Base-by-base conservation (phyloP, 2,888 invertebrate genomes). In the Linhomoeus sp. region DNA sequence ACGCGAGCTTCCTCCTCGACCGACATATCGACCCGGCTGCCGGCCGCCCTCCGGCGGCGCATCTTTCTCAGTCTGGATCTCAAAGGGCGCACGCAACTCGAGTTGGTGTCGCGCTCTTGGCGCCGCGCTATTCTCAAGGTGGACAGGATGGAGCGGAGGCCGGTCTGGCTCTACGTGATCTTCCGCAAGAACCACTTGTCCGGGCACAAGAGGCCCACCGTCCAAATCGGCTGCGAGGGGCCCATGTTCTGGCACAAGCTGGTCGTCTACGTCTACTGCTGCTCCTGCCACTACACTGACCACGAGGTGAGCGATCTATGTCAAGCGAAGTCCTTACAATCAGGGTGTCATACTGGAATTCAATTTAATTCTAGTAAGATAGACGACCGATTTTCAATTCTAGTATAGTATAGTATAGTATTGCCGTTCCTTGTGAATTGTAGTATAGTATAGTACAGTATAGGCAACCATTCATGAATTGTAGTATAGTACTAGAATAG, bases 161-260 rank as follows among this genome's bases (percentile, higher is more conserved):
- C 59, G 33, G 62, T 63, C 23, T 63, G 63, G 63, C 54, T 64
- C 37, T 63, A 63, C 49, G 52, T 61, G 38, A 62, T 63, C 43
- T 64, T 63, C 40, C 36, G 47, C 15, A 47, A 47, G 38, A 23
- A 35, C 25, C 41, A 35, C 17, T 3, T 24, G 24, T 42, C 46
- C 22, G 61, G 59, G 1, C 63, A 63, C 52, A 61, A 61, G 36
- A 58, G 59, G 49, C 56, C 61, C 56, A 56, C 57, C 44, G 58
- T 63, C 17, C 62, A 64, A 50, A 54, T 57, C 43, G 53, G 56
- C 39, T 54, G 54, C 43, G 63, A 63, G 43, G 63, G 63, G 1
- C 63, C 63, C 15, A 59, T 63, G 33, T 63, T 63, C 51, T 63
- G 63, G 63, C 56, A 58, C 39, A 55, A 61, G 33, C 58, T 57